Conservation (phyloP, 2,797 vertebrate genomes). For the Columba guinea region DNA sequence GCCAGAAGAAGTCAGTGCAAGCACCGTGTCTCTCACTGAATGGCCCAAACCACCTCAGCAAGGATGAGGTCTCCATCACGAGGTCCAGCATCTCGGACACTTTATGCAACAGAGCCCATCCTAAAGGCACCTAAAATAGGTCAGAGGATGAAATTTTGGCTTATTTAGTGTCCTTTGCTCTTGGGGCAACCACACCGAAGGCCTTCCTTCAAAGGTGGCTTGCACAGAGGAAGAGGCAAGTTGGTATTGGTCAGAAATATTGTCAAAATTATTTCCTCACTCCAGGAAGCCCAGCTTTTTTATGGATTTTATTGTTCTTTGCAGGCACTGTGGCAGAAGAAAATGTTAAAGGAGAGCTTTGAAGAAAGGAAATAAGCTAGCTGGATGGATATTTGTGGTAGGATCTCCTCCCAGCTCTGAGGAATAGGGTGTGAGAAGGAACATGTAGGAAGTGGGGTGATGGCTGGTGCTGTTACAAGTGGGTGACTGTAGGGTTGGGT, state of each 20-base stretch:
- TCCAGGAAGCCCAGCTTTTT: not conserved
- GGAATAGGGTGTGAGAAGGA: not conserved
- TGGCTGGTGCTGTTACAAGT: not conserved
- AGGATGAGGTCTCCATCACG: not conserved
- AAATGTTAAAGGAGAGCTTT: slow-evolving; percentile 15
- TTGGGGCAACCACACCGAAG: not conserved
- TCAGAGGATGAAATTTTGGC: not conserved
- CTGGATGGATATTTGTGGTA: not conserved
- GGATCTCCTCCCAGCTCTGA: not conserved
- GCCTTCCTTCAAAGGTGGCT: not conserved
- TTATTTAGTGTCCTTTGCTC: not conserved
- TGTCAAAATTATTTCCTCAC: not conserved
- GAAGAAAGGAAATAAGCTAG: slow-evolving; percentile 25
- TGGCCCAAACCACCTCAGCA: not conserved
- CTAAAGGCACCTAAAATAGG: not conserved
- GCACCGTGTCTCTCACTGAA: accelerated
- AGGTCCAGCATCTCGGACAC: not conserved
- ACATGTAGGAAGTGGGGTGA: not conserved
- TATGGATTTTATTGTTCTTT: slow-evolving; percentile 38
- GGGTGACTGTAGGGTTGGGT: not conserved
- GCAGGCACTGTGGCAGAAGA: not conserved
- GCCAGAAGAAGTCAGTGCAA: not conserved
- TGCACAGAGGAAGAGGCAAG: not conserved
- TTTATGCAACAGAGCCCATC: not conserved
- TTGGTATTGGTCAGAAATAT: not conserved